A percentile compares a stretch with the other conserved stretches of the same genome.
These are phyloP conservation scores for Amia ocellicauda DNA, from an alignment of 2,113 vertebrate genomes.

Conservation along the genomic window DNA sequence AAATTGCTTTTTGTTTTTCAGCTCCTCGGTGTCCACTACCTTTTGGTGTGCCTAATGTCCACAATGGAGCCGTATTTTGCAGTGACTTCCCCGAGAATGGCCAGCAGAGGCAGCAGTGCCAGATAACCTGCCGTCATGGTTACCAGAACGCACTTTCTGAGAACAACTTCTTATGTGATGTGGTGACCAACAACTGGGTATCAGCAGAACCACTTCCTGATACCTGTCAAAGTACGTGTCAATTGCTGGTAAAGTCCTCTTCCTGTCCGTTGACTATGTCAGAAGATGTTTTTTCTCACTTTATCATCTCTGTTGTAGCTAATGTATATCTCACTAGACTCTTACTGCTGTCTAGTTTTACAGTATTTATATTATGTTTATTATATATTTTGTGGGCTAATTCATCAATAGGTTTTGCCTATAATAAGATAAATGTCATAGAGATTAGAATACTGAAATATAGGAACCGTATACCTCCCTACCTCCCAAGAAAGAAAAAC, in stretches of 20 bases:
- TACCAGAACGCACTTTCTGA: constrained; percentile 56
- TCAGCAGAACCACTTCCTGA: constrained; percentile 47
- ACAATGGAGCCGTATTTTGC: constrained; percentile 70
- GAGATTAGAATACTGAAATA: too few species aligned
- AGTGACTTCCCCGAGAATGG: constrained; percentile 18
- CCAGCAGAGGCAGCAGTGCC: constrained; percentile 57
- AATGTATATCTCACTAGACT: too few species aligned
- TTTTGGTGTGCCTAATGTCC: constrained; percentile 37
- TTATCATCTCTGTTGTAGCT: too few species aligned
- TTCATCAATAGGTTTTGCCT: too few species aligned
- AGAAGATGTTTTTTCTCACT: too few species aligned
- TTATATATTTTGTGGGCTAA: too few species aligned
- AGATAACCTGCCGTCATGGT: constrained; percentile 66
- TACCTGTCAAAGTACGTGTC: constrained; percentile 75
- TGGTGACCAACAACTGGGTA: constrained; percentile 50
- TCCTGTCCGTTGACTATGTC: not conserved
- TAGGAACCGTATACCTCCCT: too few species aligned
- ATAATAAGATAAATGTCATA: too few species aligned
- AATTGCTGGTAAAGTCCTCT: not conserved
- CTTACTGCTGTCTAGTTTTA: too few species aligned
- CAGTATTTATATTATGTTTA: too few species aligned
- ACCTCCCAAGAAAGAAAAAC: too few species aligned
- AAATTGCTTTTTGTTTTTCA: constrained; percentile 39
- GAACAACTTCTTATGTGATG: constrained; percentile 56
- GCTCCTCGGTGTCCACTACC: constrained; percentile 66